Base-by-base conservation (phyloP, 23 tunicate genomes). In the Clavelina lepadiformis region DNA sequence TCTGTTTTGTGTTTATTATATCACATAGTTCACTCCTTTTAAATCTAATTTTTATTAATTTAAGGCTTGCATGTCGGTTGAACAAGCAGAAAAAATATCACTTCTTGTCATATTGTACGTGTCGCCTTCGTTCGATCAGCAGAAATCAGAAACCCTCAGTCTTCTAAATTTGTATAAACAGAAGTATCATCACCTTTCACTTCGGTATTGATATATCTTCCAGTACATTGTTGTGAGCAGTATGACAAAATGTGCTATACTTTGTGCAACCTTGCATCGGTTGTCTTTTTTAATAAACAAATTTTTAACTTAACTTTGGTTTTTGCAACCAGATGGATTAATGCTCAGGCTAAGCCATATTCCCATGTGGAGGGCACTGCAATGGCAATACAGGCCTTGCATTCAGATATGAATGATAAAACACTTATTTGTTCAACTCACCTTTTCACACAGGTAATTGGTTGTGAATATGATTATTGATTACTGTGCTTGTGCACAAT, bases 61-160 rank as follows among this genome's bases (percentile, higher is more conserved):
- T 7, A 56, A 86, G 95, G 83, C 95, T 7, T 77, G 80, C 47
- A 86, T 86, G 95, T 77, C 95, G 19, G 76, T 73, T 4, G 95
- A 78, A 0, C 67, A 72, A 34, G 73, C 95, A 5, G 73, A 71
- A 34, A 72, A 78, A 29, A 80, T 86, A 4, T 77, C 86, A 33
- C 54, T 86, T 29, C 80, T 86, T 32, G 80, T 77, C 38, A 79
- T 86, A 31, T 47, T 86, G 19, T 78, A 77, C 63, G 52, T 33
- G 32, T 35, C 85, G 1, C 30, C 36, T 18, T 23, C 28, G 7
- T 13, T 41, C 5, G 50, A 35, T 37, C 85, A 86, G 22, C 80
- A 88, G 47, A 62, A 63, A 5, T 89, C 85, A 2, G 76, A 69
- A 37, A 69, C 77, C 1, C 58, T 89, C 28, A 75, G 32, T 7